Percentiles rank a stretch among this genome's conserved stretches.
Conservation (phyloP, 2,113 vertebrate genomes). For the Panthera leo region DNA sequence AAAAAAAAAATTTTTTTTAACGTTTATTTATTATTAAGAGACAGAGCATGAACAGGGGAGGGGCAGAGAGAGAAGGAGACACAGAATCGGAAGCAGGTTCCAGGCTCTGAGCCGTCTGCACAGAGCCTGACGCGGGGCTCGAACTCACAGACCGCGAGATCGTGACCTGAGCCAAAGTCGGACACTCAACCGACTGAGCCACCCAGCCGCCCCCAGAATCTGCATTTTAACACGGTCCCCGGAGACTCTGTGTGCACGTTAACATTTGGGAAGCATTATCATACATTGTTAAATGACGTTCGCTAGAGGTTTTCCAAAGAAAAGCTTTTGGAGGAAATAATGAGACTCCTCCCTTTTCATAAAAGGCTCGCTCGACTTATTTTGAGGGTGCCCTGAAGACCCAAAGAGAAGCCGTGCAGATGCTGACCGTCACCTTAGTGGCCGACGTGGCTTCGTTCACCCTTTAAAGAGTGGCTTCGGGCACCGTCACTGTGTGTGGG, state of each 20-base stretch:
- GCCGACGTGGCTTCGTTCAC: neutral
- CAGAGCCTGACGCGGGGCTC: accelerated
- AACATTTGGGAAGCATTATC: neutral
- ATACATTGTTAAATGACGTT: neutral
- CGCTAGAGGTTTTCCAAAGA: neutral
- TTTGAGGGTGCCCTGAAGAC: no score
- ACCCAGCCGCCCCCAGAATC: neutral
- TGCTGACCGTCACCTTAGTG: no score
- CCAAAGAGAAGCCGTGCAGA: neutral
- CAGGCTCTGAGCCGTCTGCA: no score
- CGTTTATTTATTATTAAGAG: no score
- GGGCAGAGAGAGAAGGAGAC: no score
- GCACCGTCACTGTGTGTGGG: accelerated
- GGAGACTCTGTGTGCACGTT: neutral
- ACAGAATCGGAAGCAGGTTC: no score
- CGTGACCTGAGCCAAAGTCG: no score
- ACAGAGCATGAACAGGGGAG: no score
- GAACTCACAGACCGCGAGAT: no score
- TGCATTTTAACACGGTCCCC: neutral
- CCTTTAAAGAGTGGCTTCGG: neutral
- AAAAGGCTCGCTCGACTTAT: no score
- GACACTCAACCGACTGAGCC: no score
- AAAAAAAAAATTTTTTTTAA: no score
- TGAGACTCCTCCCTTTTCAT: neutral
- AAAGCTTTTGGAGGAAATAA: neutral